Conservation (phyloP, 2,797 vertebrate genomes). For the Nannoperca obscura region DNA sequence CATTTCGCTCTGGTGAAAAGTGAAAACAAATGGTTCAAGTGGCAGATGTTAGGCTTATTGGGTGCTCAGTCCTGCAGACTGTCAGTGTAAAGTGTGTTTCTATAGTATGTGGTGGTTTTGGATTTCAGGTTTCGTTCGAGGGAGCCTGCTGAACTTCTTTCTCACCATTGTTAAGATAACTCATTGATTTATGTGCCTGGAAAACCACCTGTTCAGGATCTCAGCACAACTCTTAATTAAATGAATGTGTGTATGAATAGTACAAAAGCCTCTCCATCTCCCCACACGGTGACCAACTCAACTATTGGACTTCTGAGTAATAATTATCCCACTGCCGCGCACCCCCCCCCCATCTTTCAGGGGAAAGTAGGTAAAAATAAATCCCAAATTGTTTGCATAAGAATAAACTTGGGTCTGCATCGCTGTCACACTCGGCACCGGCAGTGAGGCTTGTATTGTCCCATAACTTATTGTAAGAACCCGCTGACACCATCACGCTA, state of each 20-base stretch:
- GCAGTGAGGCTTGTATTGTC: conserved; percentile 21
- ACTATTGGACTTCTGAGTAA: conserved; percentile 40
- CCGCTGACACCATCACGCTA: conserved; percentile 1
- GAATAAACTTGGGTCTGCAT: conserved; percentile 26
- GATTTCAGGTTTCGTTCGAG: conserved; percentile 26
- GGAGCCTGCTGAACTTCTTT: conserved; percentile 10
- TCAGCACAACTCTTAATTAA: conserved; percentile 12
- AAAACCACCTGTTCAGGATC: conserved; percentile 35
- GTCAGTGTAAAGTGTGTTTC: conserved; percentile 2
- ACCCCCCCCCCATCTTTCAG: conserved; percentile 10
- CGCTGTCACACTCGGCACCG: conserved; percentile 5
- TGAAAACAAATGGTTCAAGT: conserved; percentile 42
- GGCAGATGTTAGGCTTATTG: conserved; percentile 7
- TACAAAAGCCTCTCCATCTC: conserved; percentile 21
- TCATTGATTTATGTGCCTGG: conserved; percentile 34
- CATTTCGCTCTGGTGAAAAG: conserved; percentile 25
- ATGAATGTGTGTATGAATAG: conserved; percentile 26
- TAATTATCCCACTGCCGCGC: conserved; percentile 27
- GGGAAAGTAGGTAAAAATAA: conserved; percentile 25
- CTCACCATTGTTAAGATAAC: conserved; percentile 25
- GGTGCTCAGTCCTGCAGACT: conserved; percentile 21
- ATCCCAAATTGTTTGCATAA: conserved; percentile 28
- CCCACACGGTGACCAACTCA: not conserved
- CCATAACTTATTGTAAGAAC: conserved; percentile 7
- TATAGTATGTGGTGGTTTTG: conserved; percentile 15